Base-by-base conservation (phyloP, 2,888 invertebrate species). In the Zygogramma bicolorata region DNA sequence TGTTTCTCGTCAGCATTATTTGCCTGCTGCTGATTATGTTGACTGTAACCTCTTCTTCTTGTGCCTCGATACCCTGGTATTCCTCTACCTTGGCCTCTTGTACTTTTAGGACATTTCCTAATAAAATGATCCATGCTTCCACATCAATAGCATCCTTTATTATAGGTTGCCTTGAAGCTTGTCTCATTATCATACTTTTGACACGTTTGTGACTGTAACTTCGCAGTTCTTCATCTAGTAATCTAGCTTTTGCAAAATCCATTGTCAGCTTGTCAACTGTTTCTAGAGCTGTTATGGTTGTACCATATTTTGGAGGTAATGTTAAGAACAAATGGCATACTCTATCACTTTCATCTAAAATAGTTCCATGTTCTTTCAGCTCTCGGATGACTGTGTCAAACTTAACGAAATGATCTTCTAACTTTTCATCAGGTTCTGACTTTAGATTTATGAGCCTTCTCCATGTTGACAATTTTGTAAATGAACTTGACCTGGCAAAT, bases 91-190 rank as follows among this genome's bases (percentile, higher is more conserved):
- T 42, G 22, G 18, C 60, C 31, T 59, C 59, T 59, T 0, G 42
- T 60, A 68, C 22, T 61, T 68, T 68, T 60, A 25, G 68, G 61
- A 42, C 68, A 68, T 29, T 61, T 40, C 25, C 25, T 15, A 68
- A 68, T 68, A 18, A 42, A 68, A 34, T 68, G 68, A 13, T 40
- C 42, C 20, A 25, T 40, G 59, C 40, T 22, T 67, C 67, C 59
- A 59, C 34, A 67, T 67, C 38, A 59, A 25, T 22, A 68, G 46
- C 68, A 68, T 40, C 22, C 46, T 67, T 25, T 67, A 38, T 60
- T 42, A 15, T 61, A 25, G 18, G 2, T 61, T 61, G 31, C 49
- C 68, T 68, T 49, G 61, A 68, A 68, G 18, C 68, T 68, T n/a
- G 27, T 49, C 15, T 68, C 68, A 40, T 60, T 60, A 40, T 68